A percentile compares a stretch with the other conserved stretches of the same genome.
phyloP scores from a whole-genome alignment of 2,888 invertebrate genomes.

The Eutolmus rufibarbis region DNA sequence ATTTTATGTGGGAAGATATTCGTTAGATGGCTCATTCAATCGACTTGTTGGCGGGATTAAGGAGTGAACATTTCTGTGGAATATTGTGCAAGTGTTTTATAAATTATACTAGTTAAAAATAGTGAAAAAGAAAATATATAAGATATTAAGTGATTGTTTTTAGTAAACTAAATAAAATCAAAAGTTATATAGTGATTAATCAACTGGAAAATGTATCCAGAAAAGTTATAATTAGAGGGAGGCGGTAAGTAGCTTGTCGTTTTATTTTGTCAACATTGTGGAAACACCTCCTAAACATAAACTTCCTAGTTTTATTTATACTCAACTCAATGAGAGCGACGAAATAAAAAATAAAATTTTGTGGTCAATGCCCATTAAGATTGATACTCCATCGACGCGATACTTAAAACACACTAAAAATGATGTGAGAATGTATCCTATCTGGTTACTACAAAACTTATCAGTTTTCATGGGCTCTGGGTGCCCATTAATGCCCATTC shows the following conservation, averaged over 20 bases:
- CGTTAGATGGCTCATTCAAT: not conserved
- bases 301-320: not conserved
- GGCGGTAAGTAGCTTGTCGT: not conserved
- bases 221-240: not conserved
- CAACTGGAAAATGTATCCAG: not conserved
- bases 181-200: not conserved
- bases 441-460: not conserved
- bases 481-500: not conserved
- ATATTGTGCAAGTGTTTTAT: not conserved
- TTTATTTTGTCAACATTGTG: not conserved
- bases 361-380: not conserved
- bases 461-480: not conserved
- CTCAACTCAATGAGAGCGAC: not conserved
- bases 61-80: not conserved
- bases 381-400: not conserved
- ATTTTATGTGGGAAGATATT: not conserved
- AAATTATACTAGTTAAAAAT: not conserved
- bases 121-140: not conserved
- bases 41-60: not conserved
- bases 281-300: not conserved
- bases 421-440: not conserved
- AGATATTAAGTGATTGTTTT: not conserved
- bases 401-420: not conserved
- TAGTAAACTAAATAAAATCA: not conserved
- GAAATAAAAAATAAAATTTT: not conserved